phyloP scores from a whole-genome alignment of 2,888 invertebrate species.

The Chesias legatella region DNA sequence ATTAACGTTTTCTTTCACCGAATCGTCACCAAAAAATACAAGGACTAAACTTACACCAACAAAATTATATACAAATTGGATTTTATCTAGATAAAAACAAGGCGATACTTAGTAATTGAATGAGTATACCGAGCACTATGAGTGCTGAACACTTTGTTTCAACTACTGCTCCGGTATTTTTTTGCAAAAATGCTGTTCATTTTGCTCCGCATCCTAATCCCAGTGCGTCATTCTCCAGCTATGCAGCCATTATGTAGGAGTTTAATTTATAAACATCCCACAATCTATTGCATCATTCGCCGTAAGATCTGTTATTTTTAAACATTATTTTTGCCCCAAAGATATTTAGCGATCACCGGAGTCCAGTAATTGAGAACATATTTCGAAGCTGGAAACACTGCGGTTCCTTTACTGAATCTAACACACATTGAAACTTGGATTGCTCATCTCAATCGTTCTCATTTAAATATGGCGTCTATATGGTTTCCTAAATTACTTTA shows the following conservation, averaged over 20 bases:
- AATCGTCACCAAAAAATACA: no score
- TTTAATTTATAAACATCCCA: conserved; percentile 20
- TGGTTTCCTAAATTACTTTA: conserved; percentile 19
- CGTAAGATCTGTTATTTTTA: conserved; percentile 17
- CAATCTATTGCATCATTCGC: conserved; percentile 13
- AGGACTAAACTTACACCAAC: no score
- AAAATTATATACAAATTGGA: no score
- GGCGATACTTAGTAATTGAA: no score
- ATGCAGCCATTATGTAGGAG: conserved; percentile 16
- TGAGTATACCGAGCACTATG: no score
- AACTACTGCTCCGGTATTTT: conserved; percentile 4
- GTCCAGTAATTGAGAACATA: not conserved
- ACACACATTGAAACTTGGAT: conserved; percentile 7
- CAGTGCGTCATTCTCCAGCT: conserved; percentile 16
- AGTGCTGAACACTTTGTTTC: conserved; percentile 4
- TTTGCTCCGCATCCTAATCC: conserved; percentile 12
- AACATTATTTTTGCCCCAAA: conserved; percentile 10
- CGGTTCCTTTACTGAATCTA: conserved; percentile 6
- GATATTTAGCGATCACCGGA: conserved; percentile 5
- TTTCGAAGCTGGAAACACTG: not conserved
- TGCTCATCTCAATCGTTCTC: conserved; percentile 9
- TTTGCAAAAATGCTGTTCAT: conserved; percentile 14
- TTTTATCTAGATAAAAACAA: no score
- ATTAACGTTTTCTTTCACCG: no score
- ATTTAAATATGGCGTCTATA: conserved; percentile 15